A percentile compares a stretch with the other conserved stretches of the same genome.
These are phyloP conservation scores for human DNA, from an alignment of 2,113 vertebrate species.

Conservation along the genomic window DNA sequence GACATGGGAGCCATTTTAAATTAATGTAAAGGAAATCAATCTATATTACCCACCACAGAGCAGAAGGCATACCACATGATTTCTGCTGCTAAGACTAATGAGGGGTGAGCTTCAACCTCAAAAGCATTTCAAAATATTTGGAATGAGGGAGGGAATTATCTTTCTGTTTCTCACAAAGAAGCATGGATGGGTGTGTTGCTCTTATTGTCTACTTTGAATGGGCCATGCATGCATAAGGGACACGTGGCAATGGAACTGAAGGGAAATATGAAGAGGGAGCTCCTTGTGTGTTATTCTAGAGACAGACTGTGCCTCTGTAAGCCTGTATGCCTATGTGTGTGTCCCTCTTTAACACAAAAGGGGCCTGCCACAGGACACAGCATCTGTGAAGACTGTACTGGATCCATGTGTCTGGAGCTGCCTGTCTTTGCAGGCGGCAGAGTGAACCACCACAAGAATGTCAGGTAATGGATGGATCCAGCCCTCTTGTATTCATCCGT, in stretches of 20 bases:
- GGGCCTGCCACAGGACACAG: rapidly evolving
- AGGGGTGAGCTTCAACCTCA: neutral
- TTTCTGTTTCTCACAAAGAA: neutral
- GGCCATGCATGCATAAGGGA: neutral
- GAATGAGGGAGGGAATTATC: neutral
- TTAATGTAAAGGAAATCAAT: neutral
- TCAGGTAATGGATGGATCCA: rapidly evolving
- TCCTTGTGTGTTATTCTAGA: rapidly evolving
- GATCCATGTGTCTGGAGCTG: rapidly evolving
- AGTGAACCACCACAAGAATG: rapidly evolving
- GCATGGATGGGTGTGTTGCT: neutral
- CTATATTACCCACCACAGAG: neutral
- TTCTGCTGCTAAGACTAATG: neutral
- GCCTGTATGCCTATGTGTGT: rapidly evolving
- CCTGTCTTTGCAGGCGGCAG: neutral
- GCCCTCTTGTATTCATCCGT: neutral
- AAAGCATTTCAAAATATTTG: neutral
- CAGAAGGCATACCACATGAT: neutral
- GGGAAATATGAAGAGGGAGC: rapidly evolving
- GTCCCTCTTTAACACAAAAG: too few relatives aligned
- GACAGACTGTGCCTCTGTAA: neutral
- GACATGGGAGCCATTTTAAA: neutral
- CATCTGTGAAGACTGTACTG: rapidly evolving
- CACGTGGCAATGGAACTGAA: too few relatives aligned
- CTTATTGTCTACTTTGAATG: neutral